These are phyloP conservation scores for Temnothorax nylanderi DNA, from an alignment of 1,140 invertebrate species.

Conservation along the genomic window DNA sequence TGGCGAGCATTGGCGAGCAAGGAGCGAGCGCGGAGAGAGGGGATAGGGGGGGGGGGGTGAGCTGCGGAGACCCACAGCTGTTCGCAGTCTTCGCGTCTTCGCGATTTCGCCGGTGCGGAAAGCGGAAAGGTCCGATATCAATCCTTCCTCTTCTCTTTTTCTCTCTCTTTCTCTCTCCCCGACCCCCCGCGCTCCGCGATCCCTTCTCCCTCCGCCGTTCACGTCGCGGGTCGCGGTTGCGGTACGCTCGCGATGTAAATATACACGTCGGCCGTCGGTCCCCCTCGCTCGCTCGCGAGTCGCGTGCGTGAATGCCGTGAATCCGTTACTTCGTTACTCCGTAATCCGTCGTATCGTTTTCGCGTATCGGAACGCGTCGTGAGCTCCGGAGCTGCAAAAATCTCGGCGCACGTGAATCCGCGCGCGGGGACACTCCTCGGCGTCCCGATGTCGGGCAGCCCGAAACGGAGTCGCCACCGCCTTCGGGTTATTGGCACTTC, in stretches of 20 bases:
- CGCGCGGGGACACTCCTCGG: too few relatives aligned
- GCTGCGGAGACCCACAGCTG: constrained; percentile 58
- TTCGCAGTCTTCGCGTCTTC: neutral
- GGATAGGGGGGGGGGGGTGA: neutral
- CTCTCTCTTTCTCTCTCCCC: neutral
- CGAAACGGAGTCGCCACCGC: neutral
- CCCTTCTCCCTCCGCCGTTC: neutral
- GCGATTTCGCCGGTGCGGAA: constrained; percentile 28
- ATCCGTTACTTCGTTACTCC: constrained; percentile 3
- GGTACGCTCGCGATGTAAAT: constrained; percentile 24
- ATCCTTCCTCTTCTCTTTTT: neutral
- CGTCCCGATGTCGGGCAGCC: too few relatives aligned
- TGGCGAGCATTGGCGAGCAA: neutral
- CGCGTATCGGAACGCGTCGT: too few relatives aligned
- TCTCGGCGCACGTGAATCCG: neutral
- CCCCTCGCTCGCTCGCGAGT: neutral
- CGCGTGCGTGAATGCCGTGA: constrained; percentile 18
- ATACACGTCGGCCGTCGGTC: neutral
- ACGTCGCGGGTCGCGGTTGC: neutral
- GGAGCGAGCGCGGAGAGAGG: neutral
- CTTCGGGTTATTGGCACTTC: constrained; percentile 37
- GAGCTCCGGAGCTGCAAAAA: too few relatives aligned
- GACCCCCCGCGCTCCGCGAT: neutral
- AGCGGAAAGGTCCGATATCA: constrained; percentile 17
- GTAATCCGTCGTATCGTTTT: too few relatives aligned